Evolutionary conservation across 2,113 vertebrate species (phyloP).

Genomic region (Narcine bancroftii): DNA sequence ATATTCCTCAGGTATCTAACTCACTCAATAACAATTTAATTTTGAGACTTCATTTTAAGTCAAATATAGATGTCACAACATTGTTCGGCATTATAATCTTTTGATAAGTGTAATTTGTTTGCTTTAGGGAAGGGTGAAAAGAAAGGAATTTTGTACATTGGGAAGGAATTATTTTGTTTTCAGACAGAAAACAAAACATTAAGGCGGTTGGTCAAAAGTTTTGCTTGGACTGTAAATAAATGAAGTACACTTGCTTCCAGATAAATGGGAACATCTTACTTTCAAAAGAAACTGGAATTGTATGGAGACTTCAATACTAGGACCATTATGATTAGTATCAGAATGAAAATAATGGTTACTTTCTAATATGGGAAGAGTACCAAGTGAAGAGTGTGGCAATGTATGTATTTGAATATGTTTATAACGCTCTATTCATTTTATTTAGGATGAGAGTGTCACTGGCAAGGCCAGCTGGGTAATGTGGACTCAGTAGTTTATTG

Average conservation of each 20-base stretch:
- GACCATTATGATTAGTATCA: no score
- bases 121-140: background rate
- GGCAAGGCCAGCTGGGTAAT: no score
- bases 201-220: background rate
- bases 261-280: background rate
- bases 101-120: background rate
- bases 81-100: background rate
- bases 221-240: background rate
- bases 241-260: background rate
- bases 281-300: background rate
- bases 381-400: no score
- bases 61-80: background rate
- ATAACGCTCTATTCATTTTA: no score
- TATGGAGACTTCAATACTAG: no score
- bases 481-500: no score
- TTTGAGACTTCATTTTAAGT: slow-evolving; percentile 5
- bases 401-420: no score
- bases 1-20: slow-evolving; percentile 73
- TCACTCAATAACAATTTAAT: background rate
- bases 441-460: no score
- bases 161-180: background rate
- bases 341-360: no score
- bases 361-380: no score
- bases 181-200: background rate
- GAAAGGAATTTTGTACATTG: background rate